phyloP scores from a whole-genome alignment of 2,113 vertebrate species.

The Motacilla alba region DNA sequence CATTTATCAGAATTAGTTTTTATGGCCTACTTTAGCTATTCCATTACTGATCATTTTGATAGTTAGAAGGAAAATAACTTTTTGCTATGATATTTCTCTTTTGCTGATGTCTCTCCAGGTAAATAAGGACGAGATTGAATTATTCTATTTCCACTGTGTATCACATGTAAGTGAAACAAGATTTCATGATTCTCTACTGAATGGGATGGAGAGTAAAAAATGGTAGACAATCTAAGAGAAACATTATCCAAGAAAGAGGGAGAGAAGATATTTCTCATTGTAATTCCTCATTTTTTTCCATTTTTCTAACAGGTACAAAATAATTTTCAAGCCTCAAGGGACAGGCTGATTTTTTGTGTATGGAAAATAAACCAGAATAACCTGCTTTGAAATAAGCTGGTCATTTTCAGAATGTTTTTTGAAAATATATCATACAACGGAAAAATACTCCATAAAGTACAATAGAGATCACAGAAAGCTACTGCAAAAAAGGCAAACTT shows the following conservation, averaged over 20 bases:
- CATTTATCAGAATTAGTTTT: not conserved
- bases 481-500: not conserved
- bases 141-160: not conserved
- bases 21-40: not conserved
- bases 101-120: not conserved
- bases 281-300: not conserved
- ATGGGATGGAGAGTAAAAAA: not conserved
- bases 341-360: not conserved
- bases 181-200: not conserved
- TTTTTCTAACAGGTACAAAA: not conserved
- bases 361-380: not conserved
- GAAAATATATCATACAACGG: not conserved
- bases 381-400: not conserved
- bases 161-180: not conserved
- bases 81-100: not conserved
- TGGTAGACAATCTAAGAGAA: not conserved
- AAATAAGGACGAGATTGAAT: not conserved
- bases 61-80: not conserved
- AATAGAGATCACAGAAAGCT: not conserved
- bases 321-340: not conserved
- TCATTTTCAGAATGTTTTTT: not conserved
- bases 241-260: not conserved
- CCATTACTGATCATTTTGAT: not conserved
- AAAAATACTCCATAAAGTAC: not conserved
- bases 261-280: not conserved